These are phyloP conservation scores for Pteria penguin DNA, from an alignment of 2,888 invertebrate species.

Conservation along the genomic window DNA sequence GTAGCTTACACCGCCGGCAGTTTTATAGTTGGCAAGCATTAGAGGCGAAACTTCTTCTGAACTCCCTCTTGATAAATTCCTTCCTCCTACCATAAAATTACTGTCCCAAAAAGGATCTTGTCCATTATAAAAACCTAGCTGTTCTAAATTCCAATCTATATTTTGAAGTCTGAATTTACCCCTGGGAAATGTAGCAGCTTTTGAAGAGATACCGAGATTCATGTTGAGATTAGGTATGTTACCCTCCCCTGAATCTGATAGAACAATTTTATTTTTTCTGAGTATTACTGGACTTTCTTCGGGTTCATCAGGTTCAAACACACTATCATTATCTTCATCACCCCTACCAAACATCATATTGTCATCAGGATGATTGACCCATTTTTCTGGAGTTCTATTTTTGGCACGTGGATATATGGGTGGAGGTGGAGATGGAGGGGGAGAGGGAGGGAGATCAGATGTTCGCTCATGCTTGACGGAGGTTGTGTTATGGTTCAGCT, in stretches of 20 bases:
- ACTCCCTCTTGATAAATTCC: constrained; percentile 55
- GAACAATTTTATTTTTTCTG: neutral
- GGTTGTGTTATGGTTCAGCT: constrained; percentile 15
- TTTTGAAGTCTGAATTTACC: constrained; percentile 65
- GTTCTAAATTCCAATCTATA: constrained; percentile 69
- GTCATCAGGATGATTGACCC: constrained; percentile 15
- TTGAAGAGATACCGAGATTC: constrained; percentile 29
- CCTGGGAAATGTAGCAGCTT: constrained; percentile 62
- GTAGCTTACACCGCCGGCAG: constrained; percentile 89
- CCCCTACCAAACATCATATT: constrained; percentile 26
- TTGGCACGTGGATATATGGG: constrained; percentile 47
- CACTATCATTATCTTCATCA: constrained; percentile 60
- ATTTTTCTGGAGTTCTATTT: constrained; percentile 17
- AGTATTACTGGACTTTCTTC: constrained; percentile 16
- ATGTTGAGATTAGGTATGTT: neutral
- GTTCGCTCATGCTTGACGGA: constrained; percentile 49
- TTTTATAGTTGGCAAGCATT: constrained; percentile 79
- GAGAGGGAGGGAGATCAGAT: constrained; percentile 60
- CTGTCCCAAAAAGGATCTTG: constrained; percentile 76
- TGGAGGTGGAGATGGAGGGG: constrained; percentile 60
- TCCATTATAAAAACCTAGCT: constrained; percentile 72
- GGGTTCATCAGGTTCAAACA: constrained; percentile 54
- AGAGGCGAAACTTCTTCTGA: constrained; percentile 81
- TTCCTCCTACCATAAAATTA: constrained; percentile 60
- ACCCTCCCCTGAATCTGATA: neutral